Conservation (phyloP, 2,888 invertebrate species). For the Eremobia ochroleuca region DNA sequence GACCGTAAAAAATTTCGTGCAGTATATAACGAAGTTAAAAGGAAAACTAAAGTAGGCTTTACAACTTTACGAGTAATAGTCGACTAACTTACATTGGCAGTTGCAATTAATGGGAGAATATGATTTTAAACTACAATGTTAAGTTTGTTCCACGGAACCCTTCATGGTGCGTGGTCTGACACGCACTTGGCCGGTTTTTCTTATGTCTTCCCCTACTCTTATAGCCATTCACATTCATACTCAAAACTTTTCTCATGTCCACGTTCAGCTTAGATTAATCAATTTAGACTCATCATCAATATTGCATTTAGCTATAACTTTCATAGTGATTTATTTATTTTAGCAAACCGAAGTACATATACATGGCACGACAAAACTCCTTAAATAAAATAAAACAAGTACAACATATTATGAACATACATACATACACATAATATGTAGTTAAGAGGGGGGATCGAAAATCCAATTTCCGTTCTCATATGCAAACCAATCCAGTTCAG, state of each 20-base stretch:
- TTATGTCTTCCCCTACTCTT: not conserved
- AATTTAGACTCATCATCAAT: not conserved
- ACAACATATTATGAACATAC: not conserved
- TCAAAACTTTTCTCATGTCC: not conserved
- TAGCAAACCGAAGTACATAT: not conserved
- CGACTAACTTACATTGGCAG: no score
- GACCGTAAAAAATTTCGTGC: no score
- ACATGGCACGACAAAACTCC: not conserved
- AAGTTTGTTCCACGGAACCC: no score
- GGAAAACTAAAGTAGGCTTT: no score
- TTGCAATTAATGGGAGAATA: no score
- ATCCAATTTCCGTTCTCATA: conserved; percentile 75
- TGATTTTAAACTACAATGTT: no score
- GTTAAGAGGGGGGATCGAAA: conserved; percentile 20
- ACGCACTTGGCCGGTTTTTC: no score
- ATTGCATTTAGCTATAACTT: not conserved
- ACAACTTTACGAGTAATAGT: no score
- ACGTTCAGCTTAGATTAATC: not conserved
- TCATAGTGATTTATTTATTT: not conserved
- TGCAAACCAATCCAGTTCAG: conserved; percentile 68
- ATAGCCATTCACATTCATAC: not conserved
- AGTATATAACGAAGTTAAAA: no score
- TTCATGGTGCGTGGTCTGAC: no score
- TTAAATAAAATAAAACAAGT: conserved; percentile 5
- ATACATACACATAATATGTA: not conserved